phyloP scores from a whole-genome alignment of 2,888 invertebrate species.

The Volucella inflata region DNA sequence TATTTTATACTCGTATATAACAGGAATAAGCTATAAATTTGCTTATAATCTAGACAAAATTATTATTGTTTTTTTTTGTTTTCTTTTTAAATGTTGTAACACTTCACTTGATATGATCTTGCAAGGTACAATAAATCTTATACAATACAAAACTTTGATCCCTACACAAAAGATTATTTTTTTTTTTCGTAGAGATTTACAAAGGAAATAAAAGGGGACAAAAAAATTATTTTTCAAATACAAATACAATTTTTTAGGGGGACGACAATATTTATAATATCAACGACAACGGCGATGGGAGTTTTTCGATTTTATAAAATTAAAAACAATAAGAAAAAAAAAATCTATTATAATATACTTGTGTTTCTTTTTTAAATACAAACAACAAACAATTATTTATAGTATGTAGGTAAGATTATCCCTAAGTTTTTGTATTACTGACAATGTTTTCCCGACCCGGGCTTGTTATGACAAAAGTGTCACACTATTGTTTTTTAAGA shows the following conservation, averaged over 20 bases:
- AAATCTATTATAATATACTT: neutral
- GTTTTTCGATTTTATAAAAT: neutral
- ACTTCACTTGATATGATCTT: slow-evolving; percentile 73
- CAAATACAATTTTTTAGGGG: slow-evolving; percentile 33
- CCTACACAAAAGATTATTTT: slow-evolving; percentile 1
- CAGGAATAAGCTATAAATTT: slow-evolving; percentile 41
- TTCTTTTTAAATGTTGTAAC: slow-evolving; percentile 8
- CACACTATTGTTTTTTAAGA: slow-evolving; percentile 40
- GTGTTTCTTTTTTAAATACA: slow-evolving; percentile 41
- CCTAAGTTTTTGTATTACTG: slow-evolving; percentile 30
- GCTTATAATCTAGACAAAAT: slow-evolving; percentile 51
- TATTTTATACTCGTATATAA: slow-evolving; percentile 30
- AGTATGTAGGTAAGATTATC: slow-evolving; percentile 53
- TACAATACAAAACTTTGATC: slow-evolving; percentile 53
- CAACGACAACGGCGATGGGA: neutral
- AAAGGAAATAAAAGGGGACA: neutral
- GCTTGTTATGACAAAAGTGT: slow-evolving; percentile 38
- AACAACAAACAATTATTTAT: slow-evolving; percentile 67
- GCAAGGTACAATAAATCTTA: slow-evolving; percentile 69
- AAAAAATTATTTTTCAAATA: slow-evolving; percentile 59
- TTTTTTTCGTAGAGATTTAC: slow-evolving; percentile 47
- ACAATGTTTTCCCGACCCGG: slow-evolving; percentile 32
- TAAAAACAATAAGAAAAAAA: neutral
- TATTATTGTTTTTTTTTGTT: slow-evolving; percentile 39
- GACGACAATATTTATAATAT: slow-evolving; percentile 11